These are phyloP conservation scores for Diprion similis DNA, from an alignment of 1,140 invertebrate genomes.

Conservation along the genomic window DNA sequence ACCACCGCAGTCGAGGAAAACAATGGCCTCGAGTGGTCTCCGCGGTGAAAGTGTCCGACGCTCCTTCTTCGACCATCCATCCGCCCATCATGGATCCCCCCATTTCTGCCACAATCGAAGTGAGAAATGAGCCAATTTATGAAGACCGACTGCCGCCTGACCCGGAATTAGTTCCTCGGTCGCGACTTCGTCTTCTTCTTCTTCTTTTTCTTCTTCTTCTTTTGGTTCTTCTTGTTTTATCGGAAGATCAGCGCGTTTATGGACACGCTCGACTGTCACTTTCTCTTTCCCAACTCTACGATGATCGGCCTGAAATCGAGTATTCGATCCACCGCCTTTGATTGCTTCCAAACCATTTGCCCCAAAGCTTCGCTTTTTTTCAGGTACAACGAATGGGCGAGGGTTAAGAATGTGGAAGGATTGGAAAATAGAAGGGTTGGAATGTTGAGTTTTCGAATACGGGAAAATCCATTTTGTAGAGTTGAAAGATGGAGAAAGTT, in stretches of 20 bases:
- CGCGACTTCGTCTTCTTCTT: background rate
- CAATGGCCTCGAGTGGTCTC: background rate
- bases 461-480: too few species aligned
- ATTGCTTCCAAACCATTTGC: too few species aligned
- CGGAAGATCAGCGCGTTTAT: background rate
- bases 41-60: background rate
- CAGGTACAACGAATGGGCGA: too few species aligned
- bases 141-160: background rate
- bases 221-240: background rate
- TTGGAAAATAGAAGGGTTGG: too few species aligned
- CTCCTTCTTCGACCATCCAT: background rate
- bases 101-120: background rate
- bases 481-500: too few species aligned
- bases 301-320: too few species aligned
- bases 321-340: too few species aligned
- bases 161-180: background rate
- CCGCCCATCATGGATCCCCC: background rate
- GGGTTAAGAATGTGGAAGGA: too few species aligned
- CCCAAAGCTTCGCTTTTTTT: too few species aligned
- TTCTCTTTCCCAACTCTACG: too few species aligned
- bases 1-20: background rate
- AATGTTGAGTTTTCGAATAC: too few species aligned
- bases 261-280: background rate
- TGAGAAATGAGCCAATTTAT: slow-evolving; percentile 5
- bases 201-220: background rate